Evolutionary conservation across 1,140 invertebrate species (phyloP).

Genomic region (Drosophila ironensis): DNA sequence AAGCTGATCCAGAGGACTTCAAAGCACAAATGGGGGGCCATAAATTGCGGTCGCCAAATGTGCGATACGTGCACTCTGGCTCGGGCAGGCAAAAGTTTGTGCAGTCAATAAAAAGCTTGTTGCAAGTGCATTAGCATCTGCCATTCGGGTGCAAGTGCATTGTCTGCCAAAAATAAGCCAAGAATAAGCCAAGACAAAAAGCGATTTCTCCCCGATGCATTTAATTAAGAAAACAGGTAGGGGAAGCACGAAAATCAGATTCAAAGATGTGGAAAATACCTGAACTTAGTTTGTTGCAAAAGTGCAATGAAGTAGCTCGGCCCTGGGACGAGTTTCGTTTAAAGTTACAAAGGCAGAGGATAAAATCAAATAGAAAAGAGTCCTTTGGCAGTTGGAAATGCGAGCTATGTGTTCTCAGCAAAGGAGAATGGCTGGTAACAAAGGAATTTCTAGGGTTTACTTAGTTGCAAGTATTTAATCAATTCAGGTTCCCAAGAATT

Average conservation of each 20-base stretch:
- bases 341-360: slow-evolving; percentile 18
- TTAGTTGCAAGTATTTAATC: too few relatives aligned
- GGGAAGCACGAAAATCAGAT: background rate
- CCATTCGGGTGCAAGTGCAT: slow-evolving; percentile 11
- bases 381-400: slow-evolving; percentile 3
- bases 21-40: slow-evolving; percentile 24
- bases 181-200: background rate
- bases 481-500: too few relatives aligned
- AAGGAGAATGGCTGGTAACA: too few relatives aligned
- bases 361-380: background rate
- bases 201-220: slow-evolving; percentile 17
- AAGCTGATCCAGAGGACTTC: background rate
- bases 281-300: slow-evolving; percentile 9
- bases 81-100: slow-evolving; percentile 8
- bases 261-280: slow-evolving; percentile 1
- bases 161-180: slow-evolving; percentile 27
- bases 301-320: slow-evolving; percentile 9
- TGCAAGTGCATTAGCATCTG: slow-evolving; percentile 55
- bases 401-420: background rate
- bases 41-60: slow-evolving; percentile 65
- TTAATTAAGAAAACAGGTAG: slow-evolving; percentile 44
- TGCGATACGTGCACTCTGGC: slow-evolving; percentile 42
- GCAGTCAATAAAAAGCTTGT: slow-evolving; percentile 40
- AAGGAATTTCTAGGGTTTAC: too few relatives aligned
- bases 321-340: slow-evolving; percentile 37